These are phyloP conservation scores for Albula glossodonta DNA, from an alignment of 2,113 vertebrate genomes.

Conservation along the genomic window DNA sequence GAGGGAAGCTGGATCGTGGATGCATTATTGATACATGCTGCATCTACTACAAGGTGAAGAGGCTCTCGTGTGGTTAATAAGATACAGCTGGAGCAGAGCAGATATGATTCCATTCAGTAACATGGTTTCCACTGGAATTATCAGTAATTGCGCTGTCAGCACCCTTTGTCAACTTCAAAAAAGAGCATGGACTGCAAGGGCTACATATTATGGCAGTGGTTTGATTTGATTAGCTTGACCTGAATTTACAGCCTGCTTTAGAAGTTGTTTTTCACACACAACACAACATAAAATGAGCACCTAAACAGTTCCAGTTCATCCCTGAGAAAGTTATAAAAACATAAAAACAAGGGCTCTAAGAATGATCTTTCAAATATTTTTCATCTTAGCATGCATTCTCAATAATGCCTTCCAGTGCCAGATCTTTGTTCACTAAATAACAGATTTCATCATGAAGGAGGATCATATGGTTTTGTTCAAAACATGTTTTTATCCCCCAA, in stretches of 20 bases:
- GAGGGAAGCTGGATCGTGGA: not conserved
- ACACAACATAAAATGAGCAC: too few relatives aligned
- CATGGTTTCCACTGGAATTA: too few relatives aligned
- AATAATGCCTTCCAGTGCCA: not conserved
- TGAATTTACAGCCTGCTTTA: not conserved
- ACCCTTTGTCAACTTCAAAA: not conserved
- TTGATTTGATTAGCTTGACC: not conserved
- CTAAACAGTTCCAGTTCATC: not conserved
- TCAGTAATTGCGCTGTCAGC: too few relatives aligned
- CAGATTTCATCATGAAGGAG: not conserved
- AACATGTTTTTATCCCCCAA: not conserved
- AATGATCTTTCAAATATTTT: not conserved
- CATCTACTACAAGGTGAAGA: not conserved
- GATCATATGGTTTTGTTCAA: not conserved
- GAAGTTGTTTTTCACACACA: not conserved
- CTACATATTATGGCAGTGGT: not conserved
- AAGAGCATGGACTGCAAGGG: not conserved
- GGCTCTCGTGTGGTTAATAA: not conserved
- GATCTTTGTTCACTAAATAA: not conserved
- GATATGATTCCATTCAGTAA: not conserved
- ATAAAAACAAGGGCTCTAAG: not conserved
- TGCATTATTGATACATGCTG: not conserved
- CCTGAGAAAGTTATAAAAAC: not conserved
- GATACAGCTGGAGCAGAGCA: not conserved
- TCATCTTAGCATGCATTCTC: not conserved